Base-by-base conservation (phyloP, 2,888 invertebrate genomes). In the Portevinia maculata region DNA sequence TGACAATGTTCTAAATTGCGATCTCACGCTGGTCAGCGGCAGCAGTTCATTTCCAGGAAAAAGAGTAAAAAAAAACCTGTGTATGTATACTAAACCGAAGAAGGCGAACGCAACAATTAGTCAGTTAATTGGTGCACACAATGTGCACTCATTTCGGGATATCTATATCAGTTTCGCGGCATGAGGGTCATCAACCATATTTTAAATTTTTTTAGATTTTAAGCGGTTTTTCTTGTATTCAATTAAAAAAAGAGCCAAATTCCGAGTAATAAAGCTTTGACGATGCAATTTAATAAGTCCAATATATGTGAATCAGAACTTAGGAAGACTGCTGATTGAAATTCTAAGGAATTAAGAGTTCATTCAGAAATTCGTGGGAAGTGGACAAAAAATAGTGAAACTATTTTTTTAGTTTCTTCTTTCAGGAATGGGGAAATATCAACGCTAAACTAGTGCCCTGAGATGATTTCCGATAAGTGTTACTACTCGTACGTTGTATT, bases 131-230 rank as follows among this genome's bases (percentile, higher is more conserved):
- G 50, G 37, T 41, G 52, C 50, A 39, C 64, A 39, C 37, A 37
- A 52, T 21, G 32, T 48, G 52, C 52, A 65, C 65, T 28, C 41
- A 53, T 52, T 65, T 65, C 50, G 65, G 37, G 50, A 64, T 50
- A 50, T 50, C 39, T 15, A 39, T 39, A 15, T 39, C 59, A 28
- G 62, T 17, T 48, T 48, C 48, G 24, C 24, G 44, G 15, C 30
- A 64, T 28, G 30, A 17, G 19, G 65, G 50, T 50, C 53, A 53
- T 39, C 30, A 53, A 39, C 65, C 53, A 50, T n/a, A n/a, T 8
- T 39, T 39, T 13, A 5, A 13, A 7, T 0, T 39, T 39, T 39
- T n/a, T 8, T 39, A 7, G 1, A 13, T 37, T 37, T 24, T 24
- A 24, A 24, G 37, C 37, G 8, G 65, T 8, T 15, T 15, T 13